Evolutionary conservation across 2,888 invertebrate genomes (phyloP).

Genomic region (Cyclophora albipunctata): DNA sequence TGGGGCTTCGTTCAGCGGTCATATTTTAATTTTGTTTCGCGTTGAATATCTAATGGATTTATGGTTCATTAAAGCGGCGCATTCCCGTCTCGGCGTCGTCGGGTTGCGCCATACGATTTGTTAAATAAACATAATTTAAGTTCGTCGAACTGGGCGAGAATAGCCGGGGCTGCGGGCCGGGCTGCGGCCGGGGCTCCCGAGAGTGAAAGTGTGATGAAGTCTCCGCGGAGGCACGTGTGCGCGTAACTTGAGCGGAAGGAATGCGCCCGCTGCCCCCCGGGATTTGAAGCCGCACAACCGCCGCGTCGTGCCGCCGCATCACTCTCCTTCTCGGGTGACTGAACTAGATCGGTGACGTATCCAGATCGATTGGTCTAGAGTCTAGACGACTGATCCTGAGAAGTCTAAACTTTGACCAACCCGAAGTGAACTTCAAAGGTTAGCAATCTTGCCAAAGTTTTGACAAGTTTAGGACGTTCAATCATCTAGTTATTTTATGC

Average conservation of each 20-base stretch:
- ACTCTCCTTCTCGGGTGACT: conserved; percentile 12
- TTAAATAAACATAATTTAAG: conserved; percentile 42
- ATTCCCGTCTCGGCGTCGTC: conserved; percentile 17
- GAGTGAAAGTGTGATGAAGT: conserved; percentile 58
- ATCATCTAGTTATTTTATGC: too few species aligned
- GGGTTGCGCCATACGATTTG: conserved; percentile 31
- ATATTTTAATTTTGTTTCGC: conserved; percentile 19
- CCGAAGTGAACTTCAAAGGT: too few species aligned
- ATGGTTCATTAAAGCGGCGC: conserved; percentile 49
- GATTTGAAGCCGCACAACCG: conserved; percentile 34
- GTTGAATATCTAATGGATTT: conserved; percentile 47
- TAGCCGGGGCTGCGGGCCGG: conserved; percentile 35
- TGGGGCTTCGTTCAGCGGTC: conserved; percentile 52
- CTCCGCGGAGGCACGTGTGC: conserved; percentile 36
- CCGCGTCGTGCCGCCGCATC: conserved; percentile 5
- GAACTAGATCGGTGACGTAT: conserved; percentile 14
- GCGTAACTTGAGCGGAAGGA: conserved; percentile 40
- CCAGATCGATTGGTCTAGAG: neutral
- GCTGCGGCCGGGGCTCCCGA: conserved; percentile 35
- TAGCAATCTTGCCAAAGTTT: too few species aligned
- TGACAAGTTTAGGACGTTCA: too few species aligned
- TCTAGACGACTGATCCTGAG: too few species aligned
- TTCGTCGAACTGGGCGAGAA: conserved; percentile 49
- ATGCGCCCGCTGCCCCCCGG: conserved; percentile 27
- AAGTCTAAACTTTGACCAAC: too few species aligned